Evolutionary conservation across 2,888 invertebrate genomes (phyloP), one percentile per base, ranked within the genome.

Genomic region (Drosophila acutilabella): DNA sequence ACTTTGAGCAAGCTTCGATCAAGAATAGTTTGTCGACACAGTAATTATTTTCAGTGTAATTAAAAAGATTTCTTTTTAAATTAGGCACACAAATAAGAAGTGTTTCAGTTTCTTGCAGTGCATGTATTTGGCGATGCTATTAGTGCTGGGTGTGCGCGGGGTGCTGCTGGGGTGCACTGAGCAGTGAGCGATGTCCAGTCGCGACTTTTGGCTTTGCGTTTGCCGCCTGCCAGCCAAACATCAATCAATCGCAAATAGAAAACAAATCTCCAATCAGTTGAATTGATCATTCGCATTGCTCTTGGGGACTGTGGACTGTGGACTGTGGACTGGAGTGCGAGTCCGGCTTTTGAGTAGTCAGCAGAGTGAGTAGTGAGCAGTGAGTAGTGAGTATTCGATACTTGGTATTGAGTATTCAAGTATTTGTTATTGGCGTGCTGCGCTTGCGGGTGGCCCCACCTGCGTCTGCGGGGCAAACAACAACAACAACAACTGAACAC

Each of bases 191-290:
- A 65, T 73, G 75, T 78, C 65, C 75, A 78, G 75, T 40, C 61
- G 74, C 70, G 78, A 71, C 58, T 81, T 72, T 79, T 42, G 75
- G 70, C 76, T 84, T 76, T 66, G 16, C 33, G 45, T 42, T 64
- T 65, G 73, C 66, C 77, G 69, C 62, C 54, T 44, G 65, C 57
- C 75, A 66, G 69, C 56, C 58, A 71, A 67, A 57, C 82, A 83
- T 87, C 85, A 77, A 83, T 83, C 82, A 87, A 77, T 84, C 77
- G 80, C 80, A 79, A 82, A 87, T 84, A 81, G 82, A 83, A 87
- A 83, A 84, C 82, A 84, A 87, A 86, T 81, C 84, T 77, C 74
- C 85, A 84, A 84, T 84, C 84, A 80, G 75, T 50, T 72, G 77
- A 80, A 87, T 84, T 78, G 84, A 86, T 76, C 70, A 66, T 65